phyloP scores from a whole-genome alignment of 2,113 vertebrate species.

The Daphoenositta chrysoptera region DNA sequence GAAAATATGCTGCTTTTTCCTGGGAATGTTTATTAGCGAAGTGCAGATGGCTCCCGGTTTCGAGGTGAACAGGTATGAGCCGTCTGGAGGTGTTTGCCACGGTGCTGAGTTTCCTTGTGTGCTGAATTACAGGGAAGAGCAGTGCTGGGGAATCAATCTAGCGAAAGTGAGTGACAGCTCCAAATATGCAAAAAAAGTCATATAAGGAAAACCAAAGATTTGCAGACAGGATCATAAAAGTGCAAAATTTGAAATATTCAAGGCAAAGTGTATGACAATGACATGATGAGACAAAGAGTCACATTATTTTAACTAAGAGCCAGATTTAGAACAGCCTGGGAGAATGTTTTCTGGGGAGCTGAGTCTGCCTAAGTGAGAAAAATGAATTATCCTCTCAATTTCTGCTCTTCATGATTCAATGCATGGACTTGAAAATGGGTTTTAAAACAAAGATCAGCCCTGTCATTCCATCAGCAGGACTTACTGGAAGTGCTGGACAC shows the following conservation, averaged over 20 bases:
- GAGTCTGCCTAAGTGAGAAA: not conserved
- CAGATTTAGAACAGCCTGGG: slow-evolving; percentile 11
- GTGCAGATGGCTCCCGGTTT: not conserved
- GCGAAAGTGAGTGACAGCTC: not conserved
- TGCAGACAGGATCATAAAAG: not conserved
- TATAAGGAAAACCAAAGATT: not conserved
- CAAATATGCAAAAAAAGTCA: not conserved
- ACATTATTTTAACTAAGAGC: slow-evolving; percentile 6
- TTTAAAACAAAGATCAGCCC: not conserved
- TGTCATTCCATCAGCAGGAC: not conserved
- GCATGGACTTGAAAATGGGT: not conserved
- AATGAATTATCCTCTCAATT: not conserved
- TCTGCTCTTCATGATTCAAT: not conserved
- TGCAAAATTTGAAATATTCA: not conserved
- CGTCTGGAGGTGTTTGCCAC: not conserved
- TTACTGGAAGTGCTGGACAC: not conserved
- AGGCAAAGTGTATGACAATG: not conserved
- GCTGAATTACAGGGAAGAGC: not conserved
- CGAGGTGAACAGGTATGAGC: not conserved
- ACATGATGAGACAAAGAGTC: slow-evolving; percentile 2
- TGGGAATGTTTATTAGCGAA: not conserved
- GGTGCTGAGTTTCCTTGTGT: not conserved
- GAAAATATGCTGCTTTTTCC: not conserved
- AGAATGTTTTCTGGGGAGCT: slow-evolving; percentile 2
- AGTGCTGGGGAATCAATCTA: not conserved